phyloP scores from a whole-genome alignment of 1,140 invertebrate genomes.

The Drosophila bipectinata region DNA sequence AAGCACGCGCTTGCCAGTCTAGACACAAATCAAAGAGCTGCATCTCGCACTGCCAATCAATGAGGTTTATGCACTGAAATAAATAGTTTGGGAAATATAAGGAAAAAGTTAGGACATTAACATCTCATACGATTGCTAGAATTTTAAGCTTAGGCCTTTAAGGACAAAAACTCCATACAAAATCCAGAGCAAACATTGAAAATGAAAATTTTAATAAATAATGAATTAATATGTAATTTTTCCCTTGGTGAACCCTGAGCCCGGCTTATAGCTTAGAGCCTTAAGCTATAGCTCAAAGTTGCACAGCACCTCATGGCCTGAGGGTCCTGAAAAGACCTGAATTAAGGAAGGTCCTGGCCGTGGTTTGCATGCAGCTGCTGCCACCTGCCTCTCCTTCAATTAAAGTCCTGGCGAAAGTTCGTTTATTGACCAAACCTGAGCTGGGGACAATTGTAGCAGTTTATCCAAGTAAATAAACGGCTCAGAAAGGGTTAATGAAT shows the following conservation, averaged over 20 bases:
- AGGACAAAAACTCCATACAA: no score
- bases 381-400: constrained; percentile 39
- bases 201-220: not conserved
- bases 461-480: constrained; percentile 46
- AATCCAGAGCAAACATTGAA: not conserved
- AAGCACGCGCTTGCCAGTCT: constrained; percentile 53
- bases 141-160: no score
- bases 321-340: constrained; percentile 43
- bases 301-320: constrained; percentile 21
- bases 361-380: constrained; percentile 33
- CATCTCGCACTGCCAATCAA: constrained; percentile 54
- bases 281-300: constrained; percentile 3
- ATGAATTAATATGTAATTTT: not conserved
- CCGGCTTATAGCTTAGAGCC: not conserved
- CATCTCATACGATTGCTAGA: no score
- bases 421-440: constrained; percentile 47
- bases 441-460: constrained; percentile 51
- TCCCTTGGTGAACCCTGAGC: not conserved
- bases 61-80: constrained; percentile 3
- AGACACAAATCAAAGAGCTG: constrained; percentile 74
- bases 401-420: constrained; percentile 51
- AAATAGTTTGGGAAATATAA: not conserved
- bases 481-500: constrained; percentile 36
- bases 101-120: no score
- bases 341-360: constrained; percentile 5